These are phyloP conservation scores for Semotilus atromaculatus DNA, from an alignment of 2,797 vertebrate genomes.

Conservation along the genomic window DNA sequence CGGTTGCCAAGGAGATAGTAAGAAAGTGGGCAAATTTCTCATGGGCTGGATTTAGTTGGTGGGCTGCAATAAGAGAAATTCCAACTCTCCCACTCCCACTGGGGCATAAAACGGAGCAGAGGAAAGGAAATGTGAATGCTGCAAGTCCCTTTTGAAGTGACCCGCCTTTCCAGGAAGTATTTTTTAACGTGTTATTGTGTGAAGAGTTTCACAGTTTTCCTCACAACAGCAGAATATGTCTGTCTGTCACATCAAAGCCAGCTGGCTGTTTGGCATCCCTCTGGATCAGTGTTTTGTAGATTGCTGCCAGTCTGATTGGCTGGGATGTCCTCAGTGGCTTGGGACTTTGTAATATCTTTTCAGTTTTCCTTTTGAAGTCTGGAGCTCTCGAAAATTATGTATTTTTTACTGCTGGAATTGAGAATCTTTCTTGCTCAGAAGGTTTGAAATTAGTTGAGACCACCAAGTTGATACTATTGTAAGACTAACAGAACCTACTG, in stretches of 20 bases:
- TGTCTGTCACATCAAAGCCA: constrained; percentile 43
- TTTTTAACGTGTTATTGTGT: constrained; percentile 42
- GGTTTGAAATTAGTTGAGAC: not conserved
- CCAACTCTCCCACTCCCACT: constrained; percentile 34
- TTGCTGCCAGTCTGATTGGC: constrained; percentile 35
- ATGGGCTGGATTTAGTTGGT: constrained; percentile 55
- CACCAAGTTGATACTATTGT: not conserved
- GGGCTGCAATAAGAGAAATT: constrained; percentile 49
- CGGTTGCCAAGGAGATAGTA: constrained; percentile 62
- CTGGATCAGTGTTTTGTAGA: constrained; percentile 32
- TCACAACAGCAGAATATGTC: constrained; percentile 22
- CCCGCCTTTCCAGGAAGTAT: constrained; percentile 32
- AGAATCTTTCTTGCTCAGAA: constrained; percentile 33
- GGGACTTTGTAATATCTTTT: constrained; percentile 32
- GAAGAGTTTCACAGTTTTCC: constrained; percentile 43
- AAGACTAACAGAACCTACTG: no score
- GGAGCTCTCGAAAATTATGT: not conserved
- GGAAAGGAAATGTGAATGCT: constrained; percentile 21
- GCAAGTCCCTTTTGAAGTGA: constrained; percentile 42
- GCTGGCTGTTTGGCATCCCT: constrained; percentile 51
- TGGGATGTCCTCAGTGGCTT: constrained; percentile 14
- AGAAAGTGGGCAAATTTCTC: constrained; percentile 56
- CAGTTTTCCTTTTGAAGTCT: constrained; percentile 21
- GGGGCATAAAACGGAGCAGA: constrained; percentile 26
- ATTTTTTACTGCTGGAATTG: constrained; percentile 30